Percentiles rank a stretch among this genome's conserved stretches.
phyloP scores from a whole-genome alignment of 2,797 vertebrate species.

The Crocodylus rhombifer region DNA sequence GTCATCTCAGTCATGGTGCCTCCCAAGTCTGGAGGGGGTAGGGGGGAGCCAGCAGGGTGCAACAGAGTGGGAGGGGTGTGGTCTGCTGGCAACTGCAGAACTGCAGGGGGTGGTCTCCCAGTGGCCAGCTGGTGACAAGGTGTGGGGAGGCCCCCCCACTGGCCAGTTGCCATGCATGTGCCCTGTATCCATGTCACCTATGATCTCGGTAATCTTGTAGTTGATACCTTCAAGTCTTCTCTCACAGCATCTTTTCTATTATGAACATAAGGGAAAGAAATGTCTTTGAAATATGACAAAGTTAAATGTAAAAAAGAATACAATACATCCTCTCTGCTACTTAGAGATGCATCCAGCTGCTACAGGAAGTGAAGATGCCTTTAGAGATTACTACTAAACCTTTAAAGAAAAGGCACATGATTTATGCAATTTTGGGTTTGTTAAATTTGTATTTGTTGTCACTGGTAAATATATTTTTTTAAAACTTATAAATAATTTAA shows the following conservation, averaged over 20 bases:
- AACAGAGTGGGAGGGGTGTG: no score
- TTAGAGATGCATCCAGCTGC: neutral
- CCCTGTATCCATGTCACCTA: no score
- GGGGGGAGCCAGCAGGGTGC: no score
- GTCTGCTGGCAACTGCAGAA: no score
- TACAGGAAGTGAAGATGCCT: neutral
- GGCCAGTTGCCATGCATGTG: no score
- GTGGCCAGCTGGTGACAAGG: no score
- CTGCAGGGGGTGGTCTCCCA: no score
- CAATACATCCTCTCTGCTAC: neutral
- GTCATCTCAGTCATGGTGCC: neutral
- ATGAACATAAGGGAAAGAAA: neutral
- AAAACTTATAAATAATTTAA: slow-evolving; percentile 48
- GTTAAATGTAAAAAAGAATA: neutral
- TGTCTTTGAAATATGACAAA: neutral
- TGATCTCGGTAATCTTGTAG: neutral
- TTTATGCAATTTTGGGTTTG: neutral
- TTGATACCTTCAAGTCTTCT: neutral
- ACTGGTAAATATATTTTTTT: slow-evolving; percentile 2
- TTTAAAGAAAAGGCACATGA: neutral
- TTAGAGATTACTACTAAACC: slow-evolving; percentile 7
- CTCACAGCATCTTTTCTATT: neutral
- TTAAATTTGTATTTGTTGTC: slow-evolving; percentile 2
- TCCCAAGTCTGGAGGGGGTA: no score
- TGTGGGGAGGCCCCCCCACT: no score